Percentiles rank a stretch among this genome's conserved stretches.
phyloP scores from a whole-genome alignment of 53 echinoderm and acorn worm species.

The Crossaster papposus region DNA sequence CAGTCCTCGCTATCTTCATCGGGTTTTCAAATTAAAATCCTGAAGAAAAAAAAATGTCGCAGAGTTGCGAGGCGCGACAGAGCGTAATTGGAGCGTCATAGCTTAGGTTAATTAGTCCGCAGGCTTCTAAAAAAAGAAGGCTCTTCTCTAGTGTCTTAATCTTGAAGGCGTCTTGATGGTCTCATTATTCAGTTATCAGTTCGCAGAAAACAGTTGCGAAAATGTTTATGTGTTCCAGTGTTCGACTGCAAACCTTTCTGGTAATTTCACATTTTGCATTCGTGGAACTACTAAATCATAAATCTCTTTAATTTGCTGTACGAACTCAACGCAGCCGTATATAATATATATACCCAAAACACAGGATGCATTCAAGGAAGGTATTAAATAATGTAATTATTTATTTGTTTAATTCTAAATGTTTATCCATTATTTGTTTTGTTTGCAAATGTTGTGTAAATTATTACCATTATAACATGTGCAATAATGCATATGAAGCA shows the following conservation, averaged over 20 bases:
- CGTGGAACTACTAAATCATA: not conserved
- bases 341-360: too few species aligned
- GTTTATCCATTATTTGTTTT: too few species aligned
- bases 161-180: not conserved
- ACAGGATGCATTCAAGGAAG: too few species aligned
- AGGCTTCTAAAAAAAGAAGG: too few species aligned
- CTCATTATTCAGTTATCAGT: not conserved
- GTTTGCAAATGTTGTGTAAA: too few species aligned
- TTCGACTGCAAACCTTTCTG: not conserved
- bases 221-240: not conserved
- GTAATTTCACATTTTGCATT: not conserved
- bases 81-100: not conserved
- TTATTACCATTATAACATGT: too few species aligned
- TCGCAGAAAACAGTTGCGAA: not conserved
- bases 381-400: too few species aligned
- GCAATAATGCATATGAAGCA: too few species aligned
- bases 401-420: too few species aligned
- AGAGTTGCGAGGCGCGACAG: not conserved
- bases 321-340: too few species aligned
- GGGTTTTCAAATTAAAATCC: conserved; percentile 2
- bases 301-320: not conserved
- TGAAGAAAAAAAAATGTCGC: not conserved
- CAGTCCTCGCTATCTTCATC: not conserved
- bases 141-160: not conserved
- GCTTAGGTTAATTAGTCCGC: not conserved